Evolutionary conservation across 2,797 vertebrate species (phyloP), one percentile per base, ranked within the genome.

Genomic region (Bovichtus diacanthus): DNA sequence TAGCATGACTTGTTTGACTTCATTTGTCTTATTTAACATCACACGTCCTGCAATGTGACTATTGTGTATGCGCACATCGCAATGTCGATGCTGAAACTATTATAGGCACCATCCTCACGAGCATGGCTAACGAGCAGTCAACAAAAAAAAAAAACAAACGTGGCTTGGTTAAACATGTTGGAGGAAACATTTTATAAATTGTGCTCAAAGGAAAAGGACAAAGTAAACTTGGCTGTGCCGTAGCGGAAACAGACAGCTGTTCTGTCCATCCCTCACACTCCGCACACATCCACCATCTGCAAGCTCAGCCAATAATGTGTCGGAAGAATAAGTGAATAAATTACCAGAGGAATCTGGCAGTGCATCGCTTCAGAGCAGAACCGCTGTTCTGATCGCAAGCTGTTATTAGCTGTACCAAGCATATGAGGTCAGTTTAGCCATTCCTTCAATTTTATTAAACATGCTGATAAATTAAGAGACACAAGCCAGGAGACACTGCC

Each of bases 171-270:
- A 54, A 80, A 78, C 49, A 51, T 29, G 16, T 27, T 21, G 36
- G n/a, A 80, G 54, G 66, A 73, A 79, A 78, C 31, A 65, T 79
- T 84, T 70, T 73, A 43, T 43, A 50, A 46, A 61, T 31, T 75
- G 51, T 71, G 25, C 65, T 82, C 62, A 19, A 56, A 47, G 39
- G 58, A 81, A 85, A 77, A 67, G 68, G 68, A 85, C 39, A 80
- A 70, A 79, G 80, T 83, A 85, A 88, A 91, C 65, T 88, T 76
- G 51, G 79, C 78, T n/a, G 34, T 59, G 61, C 49, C 11, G 13
- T 59, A 47, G 47, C 65, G 25, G 83, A 91, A 87, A 85, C 67
- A 60, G 43, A 77, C 83, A 92, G 87, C 82, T 92, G 88, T 77
- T 90, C 77, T 23, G 58, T 85, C 79, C 55, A 74, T 90, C 76